Evolutionary conservation across 37 sponge, comb jelly and placozoan species (phyloP), one percentile per base, ranked within the genome.

Genomic region (Mnemiopsis leidyi): DNA sequence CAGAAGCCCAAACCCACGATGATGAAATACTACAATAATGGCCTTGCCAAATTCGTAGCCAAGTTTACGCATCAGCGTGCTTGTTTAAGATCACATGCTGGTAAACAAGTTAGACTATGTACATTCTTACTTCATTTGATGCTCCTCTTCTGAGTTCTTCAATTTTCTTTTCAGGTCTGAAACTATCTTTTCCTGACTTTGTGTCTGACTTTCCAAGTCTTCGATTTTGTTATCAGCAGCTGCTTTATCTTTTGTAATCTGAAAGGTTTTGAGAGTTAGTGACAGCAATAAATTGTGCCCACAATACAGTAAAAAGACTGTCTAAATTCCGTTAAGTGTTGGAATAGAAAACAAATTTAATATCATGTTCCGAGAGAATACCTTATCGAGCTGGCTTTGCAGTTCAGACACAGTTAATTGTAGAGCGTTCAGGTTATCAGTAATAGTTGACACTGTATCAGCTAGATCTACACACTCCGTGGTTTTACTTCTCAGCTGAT

Each of bases 391-490:
- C 36, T 85, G 90, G 32, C 26, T 36, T 23, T 85, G 90, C 61
- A 85, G 48, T 85, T 85, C 90, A 28, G 48, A 16, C 1, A 40
- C 24, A 26, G 90, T 85, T 23, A 85, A 61, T 23, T 85, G 33
- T 7, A 25, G 0, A 40, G 61, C 90, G 13, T 13, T 16, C 37
- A 85, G 90, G 61, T 38, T 40, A 25, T 85, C 90, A 36, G 33
- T 85, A 33, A 61, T 21, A 23, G 90, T 28, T n/a, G 40, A 33
- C 1, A 38, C 24, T 0, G 48, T 23, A 40, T 85, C 90, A 25
- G 90, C 40, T n/a, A 85, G 29, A 7, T 85, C 90, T 1, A 40
- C 48, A n/a, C 61, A 85, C 61, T 85, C 90, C 0, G 90, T 39
- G 5, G 61, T 85, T 23, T 85, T 85, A 23, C 3, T 40, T 18